Base-by-base conservation (phyloP, 2,113 vertebrate species). In the Phaethornis superciliosus region DNA sequence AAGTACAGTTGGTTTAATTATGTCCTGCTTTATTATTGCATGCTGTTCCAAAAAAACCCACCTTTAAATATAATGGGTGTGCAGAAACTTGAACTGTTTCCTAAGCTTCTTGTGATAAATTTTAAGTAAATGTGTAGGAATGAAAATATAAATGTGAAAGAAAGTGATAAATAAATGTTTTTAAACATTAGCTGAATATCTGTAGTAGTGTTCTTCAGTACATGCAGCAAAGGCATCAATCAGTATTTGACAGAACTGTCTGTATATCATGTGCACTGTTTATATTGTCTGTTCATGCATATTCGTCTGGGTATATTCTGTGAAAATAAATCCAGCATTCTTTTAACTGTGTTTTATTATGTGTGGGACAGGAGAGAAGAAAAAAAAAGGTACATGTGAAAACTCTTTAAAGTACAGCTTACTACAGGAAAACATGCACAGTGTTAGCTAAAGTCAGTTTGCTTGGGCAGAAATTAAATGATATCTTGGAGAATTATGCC, bases 281-380 rank as follows among this genome's bases (percentile, higher is more conserved):
- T 90, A 27, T 63, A 15, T 30, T 60, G 8, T 46, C 7, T 59
- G 8, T 27, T 63, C 0, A 0, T 28, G 12, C 33, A n/a, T 6
- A 9, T 81, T 78, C 32, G 81, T 28, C 10, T 3, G 5, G n/a
- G 59, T 60, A 15, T 32, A 47, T 70, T 77, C 23, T 52, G 22
- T 87, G 62, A 76, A 4, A 11, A 37, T 32, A 85, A 88, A 79
- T 52, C 8, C 17, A 69, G 2, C 49, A 49, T n/a, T 87, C 87
- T 85, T 95, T 85, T 64, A 85, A 74, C 8, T 40, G 32, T 46
- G 27, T 17, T 77, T 71, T 52, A 32, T 12, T 37, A 49, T 0
- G 0, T 18, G 32, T 22, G 35, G 32, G 17, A 62, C 49, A 15
- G 30, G 19, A 85, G 55, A 79, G 23, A 15, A 51, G n/a, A 89